Conservation (phyloP, 1,140 invertebrate species). For the Trichonephila clavata region DNA sequence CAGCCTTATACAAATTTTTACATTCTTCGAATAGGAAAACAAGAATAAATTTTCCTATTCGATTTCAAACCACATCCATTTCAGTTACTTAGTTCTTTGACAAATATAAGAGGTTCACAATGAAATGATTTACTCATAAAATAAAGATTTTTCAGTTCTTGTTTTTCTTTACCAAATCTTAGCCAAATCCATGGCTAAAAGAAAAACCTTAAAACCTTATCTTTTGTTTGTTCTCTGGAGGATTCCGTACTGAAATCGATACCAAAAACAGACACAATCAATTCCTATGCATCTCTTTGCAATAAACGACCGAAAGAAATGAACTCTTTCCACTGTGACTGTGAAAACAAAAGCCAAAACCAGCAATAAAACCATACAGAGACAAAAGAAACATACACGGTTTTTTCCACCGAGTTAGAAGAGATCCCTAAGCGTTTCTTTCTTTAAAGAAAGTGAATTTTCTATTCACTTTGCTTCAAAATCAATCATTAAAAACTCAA, state of each 20-base stretch:
- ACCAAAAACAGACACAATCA: constrained; percentile 65
- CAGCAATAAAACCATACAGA: constrained; percentile 25
- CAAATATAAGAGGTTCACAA: not conserved
- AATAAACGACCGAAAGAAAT: constrained; percentile 63
- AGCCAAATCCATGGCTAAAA: not conserved
- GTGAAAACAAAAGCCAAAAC: constrained; percentile 32
- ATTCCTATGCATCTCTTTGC: constrained; percentile 56
- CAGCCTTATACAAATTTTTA: not conserved
- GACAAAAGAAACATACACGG: constrained; percentile 21
- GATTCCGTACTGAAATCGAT: constrained; percentile 48
- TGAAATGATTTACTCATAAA: not conserved
- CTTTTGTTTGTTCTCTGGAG: constrained; percentile 27
- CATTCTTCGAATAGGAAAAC: not conserved
- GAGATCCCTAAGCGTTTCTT: not conserved
- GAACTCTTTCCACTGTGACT: constrained; percentile 33
- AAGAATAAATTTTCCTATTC: not conserved
- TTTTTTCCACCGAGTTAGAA: not conserved
- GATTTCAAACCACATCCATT: not conserved
- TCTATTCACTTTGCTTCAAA: not conserved
- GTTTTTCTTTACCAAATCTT: constrained; percentile 1
- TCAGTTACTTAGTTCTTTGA: not conserved
- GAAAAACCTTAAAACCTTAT: not conserved
- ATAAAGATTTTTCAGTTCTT: not conserved
- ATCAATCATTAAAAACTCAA: not conserved
- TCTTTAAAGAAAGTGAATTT: constrained; percentile 32